A percentile compares a stretch with the other conserved stretches of the same genome.
Evolutionary conservation across 2,113 vertebrate species (phyloP).

Genomic region (Menidia beryllina): DNA sequence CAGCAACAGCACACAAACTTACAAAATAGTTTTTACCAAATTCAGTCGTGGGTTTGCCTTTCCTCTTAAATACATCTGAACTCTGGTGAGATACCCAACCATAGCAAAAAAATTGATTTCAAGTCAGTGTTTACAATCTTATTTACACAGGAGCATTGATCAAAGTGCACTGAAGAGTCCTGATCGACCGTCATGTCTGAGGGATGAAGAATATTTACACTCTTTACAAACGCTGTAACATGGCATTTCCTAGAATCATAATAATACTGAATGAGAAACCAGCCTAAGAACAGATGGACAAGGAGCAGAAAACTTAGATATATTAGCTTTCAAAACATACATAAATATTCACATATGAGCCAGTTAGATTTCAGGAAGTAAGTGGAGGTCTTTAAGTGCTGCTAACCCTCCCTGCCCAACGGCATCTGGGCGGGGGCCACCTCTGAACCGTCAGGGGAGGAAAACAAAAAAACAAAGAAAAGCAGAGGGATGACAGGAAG

Average conservation of each 20-base stretch:
- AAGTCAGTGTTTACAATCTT: slow-evolving; percentile 86
- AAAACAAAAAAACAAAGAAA: no score
- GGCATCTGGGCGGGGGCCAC: no score
- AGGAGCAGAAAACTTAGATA: slow-evolving; percentile 71
- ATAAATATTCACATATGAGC: slow-evolving; percentile 66
- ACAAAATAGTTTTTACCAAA: slow-evolving; percentile 86
- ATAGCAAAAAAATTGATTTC: slow-evolving; percentile 88
- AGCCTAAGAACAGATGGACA: slow-evolving; percentile 72
- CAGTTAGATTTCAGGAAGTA: slow-evolving; percentile 1
- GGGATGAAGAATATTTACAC: slow-evolving; percentile 83
- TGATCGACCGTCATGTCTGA: slow-evolving; percentile 82
- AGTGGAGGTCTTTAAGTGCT: no score
- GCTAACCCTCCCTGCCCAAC: no score
- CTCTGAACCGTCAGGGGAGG: no score
- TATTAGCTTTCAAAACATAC: slow-evolving; percentile 79
- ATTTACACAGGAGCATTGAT: slow-evolving; percentile 92
- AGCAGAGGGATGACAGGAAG: background rate
- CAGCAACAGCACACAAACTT: slow-evolving; percentile 85
- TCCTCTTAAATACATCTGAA: slow-evolving; percentile 77
- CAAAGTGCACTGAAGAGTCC: slow-evolving; percentile 96
- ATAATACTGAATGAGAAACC: slow-evolving; percentile 22
- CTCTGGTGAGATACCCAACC: slow-evolving; percentile 87
- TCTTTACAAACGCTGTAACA: slow-evolving; percentile 88
- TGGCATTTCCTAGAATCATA: slow-evolving; percentile 56
- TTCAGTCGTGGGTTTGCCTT: slow-evolving; percentile 40